Conservation (phyloP, 2,888 invertebrate genomes). For the Omphaloscelis lunosa region DNA sequence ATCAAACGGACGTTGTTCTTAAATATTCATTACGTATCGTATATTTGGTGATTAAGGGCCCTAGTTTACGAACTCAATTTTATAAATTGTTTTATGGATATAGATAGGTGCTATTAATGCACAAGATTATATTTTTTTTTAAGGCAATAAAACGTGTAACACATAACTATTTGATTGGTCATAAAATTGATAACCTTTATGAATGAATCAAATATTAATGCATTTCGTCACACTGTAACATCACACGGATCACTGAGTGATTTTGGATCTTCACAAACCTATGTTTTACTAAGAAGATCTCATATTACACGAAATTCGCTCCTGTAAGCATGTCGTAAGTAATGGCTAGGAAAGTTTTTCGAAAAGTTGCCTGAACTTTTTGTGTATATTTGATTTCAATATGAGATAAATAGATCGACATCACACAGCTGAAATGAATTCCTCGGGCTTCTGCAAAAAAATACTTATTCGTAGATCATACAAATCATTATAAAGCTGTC, state of each 20-base stretch:
- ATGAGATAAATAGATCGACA: neutral
- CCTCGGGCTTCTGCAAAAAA: neutral
- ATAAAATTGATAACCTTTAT: constrained; percentile 32
- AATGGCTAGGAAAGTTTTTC: neutral
- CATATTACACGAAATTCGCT: constrained; percentile 1
- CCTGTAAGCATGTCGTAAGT: constrained; percentile 29
- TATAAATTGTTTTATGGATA: constrained; percentile 37
- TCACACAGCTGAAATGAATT: neutral
- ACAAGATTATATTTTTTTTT: constrained; percentile 16
- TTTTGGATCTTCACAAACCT: neutral
- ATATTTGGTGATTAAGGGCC: constrained; percentile 27
- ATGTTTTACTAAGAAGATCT: neutral
- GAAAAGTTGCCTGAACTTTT: neutral
- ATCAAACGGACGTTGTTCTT: constrained; percentile 6
- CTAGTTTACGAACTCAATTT: constrained; percentile 15
- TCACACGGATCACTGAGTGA: neutral
- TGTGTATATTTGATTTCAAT: neutral
- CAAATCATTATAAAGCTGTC: constrained; percentile 6
- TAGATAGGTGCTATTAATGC: constrained; percentile 5
- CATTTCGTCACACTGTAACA: neutral
- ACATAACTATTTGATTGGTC: constrained; percentile 12
- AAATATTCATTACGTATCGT: constrained; percentile 30
- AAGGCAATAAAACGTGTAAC: constrained; percentile 30
- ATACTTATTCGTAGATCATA: neutral
- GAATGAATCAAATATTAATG: neutral